Evolutionary conservation across 2,797 vertebrate species (phyloP).

Genomic region (Prunella strophiata): DNA sequence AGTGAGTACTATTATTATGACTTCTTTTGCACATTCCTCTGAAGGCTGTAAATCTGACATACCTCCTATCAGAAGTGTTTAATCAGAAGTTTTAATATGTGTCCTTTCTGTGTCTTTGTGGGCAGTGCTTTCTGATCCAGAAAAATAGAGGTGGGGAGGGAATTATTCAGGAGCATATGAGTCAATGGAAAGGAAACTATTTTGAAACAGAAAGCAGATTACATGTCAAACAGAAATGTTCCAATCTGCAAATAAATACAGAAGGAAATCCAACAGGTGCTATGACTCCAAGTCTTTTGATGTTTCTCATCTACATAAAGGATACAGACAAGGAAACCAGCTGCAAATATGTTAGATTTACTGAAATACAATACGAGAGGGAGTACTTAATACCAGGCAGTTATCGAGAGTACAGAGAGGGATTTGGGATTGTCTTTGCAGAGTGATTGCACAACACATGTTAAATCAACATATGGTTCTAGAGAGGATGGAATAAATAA

Average conservation of each 20-base stretch:
- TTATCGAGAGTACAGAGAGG: not conserved
- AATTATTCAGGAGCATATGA: not conserved
- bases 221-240: not conserved
- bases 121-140: not conserved
- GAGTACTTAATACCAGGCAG: constrained; percentile 11
- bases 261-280: constrained; percentile 3
- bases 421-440: not conserved
- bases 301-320: constrained; percentile 27
- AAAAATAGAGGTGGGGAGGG: not conserved
- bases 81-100: not conserved
- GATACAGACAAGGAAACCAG: not conserved
- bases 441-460: not conserved
- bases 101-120: not conserved
- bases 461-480: not conserved
- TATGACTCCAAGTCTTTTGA: not conserved
- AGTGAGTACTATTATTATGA: not conserved
- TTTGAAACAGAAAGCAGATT: constrained; percentile 34
- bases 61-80: not conserved
- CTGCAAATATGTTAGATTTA: constrained; percentile 36
- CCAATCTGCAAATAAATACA: constrained; percentile 1
- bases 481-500: not conserved
- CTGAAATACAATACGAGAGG: not conserved
- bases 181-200: constrained; percentile 11
- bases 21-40: not conserved
- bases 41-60: not conserved